A percentile compares a stretch with the other conserved stretches of the same genome.
These are phyloP conservation scores for Cecidostiba fungosa DNA, from an alignment of 2,888 invertebrate genomes.

Conservation along the genomic window DNA sequence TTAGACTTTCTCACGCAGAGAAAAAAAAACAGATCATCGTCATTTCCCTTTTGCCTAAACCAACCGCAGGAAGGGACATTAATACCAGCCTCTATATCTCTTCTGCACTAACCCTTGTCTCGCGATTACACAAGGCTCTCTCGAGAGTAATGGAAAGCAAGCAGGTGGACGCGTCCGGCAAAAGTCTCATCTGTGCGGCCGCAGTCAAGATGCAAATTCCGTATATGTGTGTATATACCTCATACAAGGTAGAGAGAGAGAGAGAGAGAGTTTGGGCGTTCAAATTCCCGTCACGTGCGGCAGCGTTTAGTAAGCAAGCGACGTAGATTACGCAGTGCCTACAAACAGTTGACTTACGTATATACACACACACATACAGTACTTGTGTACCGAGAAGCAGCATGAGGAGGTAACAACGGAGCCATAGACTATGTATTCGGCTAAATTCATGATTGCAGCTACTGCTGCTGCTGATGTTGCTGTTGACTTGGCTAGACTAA, in stretches of 20 bases:
- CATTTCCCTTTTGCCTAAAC: neutral
- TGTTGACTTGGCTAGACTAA: too few relatives aligned
- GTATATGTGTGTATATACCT: neutral
- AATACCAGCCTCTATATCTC: neutral
- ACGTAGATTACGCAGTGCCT: slow-evolving; percentile 62
- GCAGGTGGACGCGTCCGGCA: neutral
- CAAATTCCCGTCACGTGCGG: slow-evolving; percentile 61
- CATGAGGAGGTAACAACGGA: slow-evolving; percentile 50
- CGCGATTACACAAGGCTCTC: neutral
- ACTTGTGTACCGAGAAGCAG: slow-evolving; percentile 54
- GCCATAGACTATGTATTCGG: slow-evolving; percentile 45
- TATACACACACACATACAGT: slow-evolving; percentile 46
- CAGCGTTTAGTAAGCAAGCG: slow-evolving; percentile 63
- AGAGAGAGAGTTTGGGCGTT: slow-evolving; percentile 21
- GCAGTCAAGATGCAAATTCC: slow-evolving; percentile 50
- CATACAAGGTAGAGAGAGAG: neutral
- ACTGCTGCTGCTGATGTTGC: neutral
- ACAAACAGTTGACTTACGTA: slow-evolving; percentile 60
- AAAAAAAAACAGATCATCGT: too few relatives aligned
- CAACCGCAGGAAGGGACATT: neutral
- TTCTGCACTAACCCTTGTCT: neutral
- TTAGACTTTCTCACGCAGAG: too few relatives aligned
- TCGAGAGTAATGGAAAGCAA: slow-evolving; percentile 42
- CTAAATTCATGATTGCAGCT: slow-evolving; percentile 36
- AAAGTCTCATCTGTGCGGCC: slow-evolving; percentile 39